Percentiles rank a stretch among this genome's conserved stretches.
Conservation (phyloP, 2,797 vertebrate genomes). For the Sebastes flavidus region DNA sequence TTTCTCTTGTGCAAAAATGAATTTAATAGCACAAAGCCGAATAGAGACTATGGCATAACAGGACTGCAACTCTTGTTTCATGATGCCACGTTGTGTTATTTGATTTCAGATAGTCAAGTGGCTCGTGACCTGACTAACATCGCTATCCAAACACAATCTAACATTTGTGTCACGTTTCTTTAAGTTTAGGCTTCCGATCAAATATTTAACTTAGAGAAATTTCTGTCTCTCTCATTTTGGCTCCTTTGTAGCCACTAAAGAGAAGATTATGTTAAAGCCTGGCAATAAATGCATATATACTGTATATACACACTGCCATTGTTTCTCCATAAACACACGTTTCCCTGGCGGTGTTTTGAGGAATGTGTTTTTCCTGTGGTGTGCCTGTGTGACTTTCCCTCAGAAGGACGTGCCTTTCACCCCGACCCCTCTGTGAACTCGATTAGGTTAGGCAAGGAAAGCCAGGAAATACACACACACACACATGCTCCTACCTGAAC, state of each 20-base stretch:
- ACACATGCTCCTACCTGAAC: neutral
- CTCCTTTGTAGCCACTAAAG: neutral
- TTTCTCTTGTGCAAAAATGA: neutral
- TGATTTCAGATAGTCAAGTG: neutral
- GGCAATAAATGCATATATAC: neutral
- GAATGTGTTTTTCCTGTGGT: constrained; percentile 43
- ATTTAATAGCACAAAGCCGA: neutral
- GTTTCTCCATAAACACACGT: constrained; percentile 57
- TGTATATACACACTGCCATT: constrained; percentile 32
- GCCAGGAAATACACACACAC: neutral
- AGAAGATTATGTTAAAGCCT: neutral
- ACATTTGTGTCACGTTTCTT: neutral
- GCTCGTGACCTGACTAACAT: neutral
- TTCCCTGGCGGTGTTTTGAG: constrained; percentile 42
- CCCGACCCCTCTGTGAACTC: constrained; percentile 45
- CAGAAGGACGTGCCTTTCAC: constrained; percentile 45
- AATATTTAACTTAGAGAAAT: neutral
- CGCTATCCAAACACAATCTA: neutral
- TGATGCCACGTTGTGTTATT: too few species aligned
- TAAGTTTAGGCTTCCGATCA: neutral
- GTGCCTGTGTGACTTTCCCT: constrained; percentile 35
- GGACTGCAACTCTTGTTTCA: neutral
- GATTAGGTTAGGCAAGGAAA: constrained; percentile 32
- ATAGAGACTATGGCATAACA: neutral
- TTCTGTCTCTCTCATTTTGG: neutral